phyloP scores from a whole-genome alignment of 1,140 invertebrate species.

The Saxidomus purpurata region DNA sequence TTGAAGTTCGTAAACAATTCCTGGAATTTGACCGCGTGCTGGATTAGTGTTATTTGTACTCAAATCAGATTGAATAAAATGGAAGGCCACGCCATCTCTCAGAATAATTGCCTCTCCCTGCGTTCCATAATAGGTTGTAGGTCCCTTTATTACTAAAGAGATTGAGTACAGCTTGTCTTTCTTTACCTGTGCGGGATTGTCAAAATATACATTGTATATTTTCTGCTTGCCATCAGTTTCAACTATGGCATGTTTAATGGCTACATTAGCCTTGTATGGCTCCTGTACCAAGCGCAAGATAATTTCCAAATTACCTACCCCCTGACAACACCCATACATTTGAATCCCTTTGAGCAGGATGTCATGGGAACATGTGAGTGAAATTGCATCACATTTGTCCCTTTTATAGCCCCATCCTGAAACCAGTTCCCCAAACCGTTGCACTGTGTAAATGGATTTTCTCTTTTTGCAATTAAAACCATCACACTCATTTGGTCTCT shows the following conservation, averaged over 20 bases:
- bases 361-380: constrained; percentile 41
- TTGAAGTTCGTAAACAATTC: constrained; percentile 41
- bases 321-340: constrained; percentile 54
- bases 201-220: constrained; percentile 51
- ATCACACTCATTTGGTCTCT: neutral
- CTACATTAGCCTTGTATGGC: constrained; percentile 2
- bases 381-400: constrained; percentile 54
- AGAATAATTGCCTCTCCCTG: neutral
- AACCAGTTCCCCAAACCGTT: constrained; percentile 8
- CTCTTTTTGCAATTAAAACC: neutral
- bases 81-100: constrained; percentile 26
- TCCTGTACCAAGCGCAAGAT: neutral
- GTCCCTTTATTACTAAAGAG: constrained; percentile 11
- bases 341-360: constrained; percentile 20
- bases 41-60: constrained; percentile 51
- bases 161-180: constrained; percentile 40
- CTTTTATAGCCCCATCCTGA: constrained; percentile 57
- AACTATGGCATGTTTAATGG: constrained; percentile 4
- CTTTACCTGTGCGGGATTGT: neutral
- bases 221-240: constrained; percentile 56
- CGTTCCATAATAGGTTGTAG: constrained; percentile 35
- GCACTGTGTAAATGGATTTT: constrained; percentile 4
- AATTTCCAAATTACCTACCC: neutral
- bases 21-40: constrained; percentile 59
- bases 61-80: neutral